Conservation (phyloP, 1,140 invertebrate species). For the Pseudomyrmex flavicornis region DNA sequence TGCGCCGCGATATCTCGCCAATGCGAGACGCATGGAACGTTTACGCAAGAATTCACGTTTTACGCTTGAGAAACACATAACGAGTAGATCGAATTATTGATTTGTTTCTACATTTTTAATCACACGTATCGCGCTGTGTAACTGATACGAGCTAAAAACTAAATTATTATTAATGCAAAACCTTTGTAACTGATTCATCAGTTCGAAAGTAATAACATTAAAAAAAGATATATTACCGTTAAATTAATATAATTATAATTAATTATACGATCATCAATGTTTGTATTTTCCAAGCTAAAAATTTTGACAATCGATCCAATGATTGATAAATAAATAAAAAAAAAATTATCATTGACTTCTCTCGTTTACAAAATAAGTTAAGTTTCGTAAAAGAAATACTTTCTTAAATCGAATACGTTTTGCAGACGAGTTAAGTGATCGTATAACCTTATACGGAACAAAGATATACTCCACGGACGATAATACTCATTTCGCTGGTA, state of each 20-base stretch:
- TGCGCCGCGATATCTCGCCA: slow-evolving; percentile 2
- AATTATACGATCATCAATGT: too few relatives aligned
- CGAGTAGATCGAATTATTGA: slow-evolving; percentile 36
- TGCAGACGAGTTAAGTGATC: background rate
- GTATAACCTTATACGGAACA: slow-evolving; percentile 6
- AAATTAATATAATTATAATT: too few relatives aligned
- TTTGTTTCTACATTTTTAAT: slow-evolving; percentile 36
- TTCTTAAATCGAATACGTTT: background rate
- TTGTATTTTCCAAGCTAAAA: too few relatives aligned
- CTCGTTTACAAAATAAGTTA: too few relatives aligned
- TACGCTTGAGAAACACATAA: slow-evolving; percentile 37
- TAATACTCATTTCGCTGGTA: slow-evolving; percentile 10
- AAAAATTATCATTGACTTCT: too few relatives aligned
- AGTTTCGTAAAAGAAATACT: too few relatives aligned
- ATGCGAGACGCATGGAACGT: slow-evolving; percentile 32
- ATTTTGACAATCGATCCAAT: too few relatives aligned
- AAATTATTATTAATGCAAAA: slow-evolving; percentile 9
- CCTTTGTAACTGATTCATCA: background rate
- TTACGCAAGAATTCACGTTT: slow-evolving; percentile 47
- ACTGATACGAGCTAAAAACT: background rate
- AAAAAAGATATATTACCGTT: too few relatives aligned
- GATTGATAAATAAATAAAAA: too few relatives aligned
- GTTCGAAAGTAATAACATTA: too few relatives aligned
- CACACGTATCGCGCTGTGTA: slow-evolving; percentile 12
- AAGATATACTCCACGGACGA: slow-evolving; percentile 16